Base-by-base conservation (phyloP, 2,797 vertebrate genomes). In the Molossus molossus region DNA sequence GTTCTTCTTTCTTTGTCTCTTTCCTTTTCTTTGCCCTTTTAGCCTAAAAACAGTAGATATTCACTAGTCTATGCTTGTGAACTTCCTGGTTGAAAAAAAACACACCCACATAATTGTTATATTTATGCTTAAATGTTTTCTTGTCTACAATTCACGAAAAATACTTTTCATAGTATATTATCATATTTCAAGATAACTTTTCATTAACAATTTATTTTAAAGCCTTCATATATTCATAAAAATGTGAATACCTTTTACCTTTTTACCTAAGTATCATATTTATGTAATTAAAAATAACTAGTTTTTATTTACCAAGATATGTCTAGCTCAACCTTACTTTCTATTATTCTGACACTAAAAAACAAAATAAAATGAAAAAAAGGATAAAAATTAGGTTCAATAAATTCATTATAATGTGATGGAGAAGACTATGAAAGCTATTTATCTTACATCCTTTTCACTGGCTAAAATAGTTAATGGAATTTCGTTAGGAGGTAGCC, bases 321-420 rank as follows among this genome's bases (percentile, higher is more conserved):
- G 17, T 69, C 15, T 65, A 93, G 23, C 20, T 94, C 50, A 89
- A 92, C 7, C 48, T 88, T 90, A 86, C 6, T 97, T 57, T 75
- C 79, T 90, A 93, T 94, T 60, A 91, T 64, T 79, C 33, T 96
- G 27, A 80, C 65, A 96, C 50, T 76, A 27, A 92, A 79, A 92
- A 92, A 48, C 57, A 87, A 95, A 95, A 92, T 48, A 87, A 96
- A 83, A 79, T 57, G 65, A 94, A 95, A 93, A 79, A 14, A 67
- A 67, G 73, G 58, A 90, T 50, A 72, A 73, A 90, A n/a, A 85
- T 89, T 76, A 79, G 53, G 48, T 86, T 62, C 64, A 70, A 29
- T 25, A 85, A 60, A 33, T 79, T 85, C 55, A 91, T 85, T 79
- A 79, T 23, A 92, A 94, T 58, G 25, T 65, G 77, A 90, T 69